Conservation (phyloP, 2,888 invertebrate species). For the Andrena marginata region DNA sequence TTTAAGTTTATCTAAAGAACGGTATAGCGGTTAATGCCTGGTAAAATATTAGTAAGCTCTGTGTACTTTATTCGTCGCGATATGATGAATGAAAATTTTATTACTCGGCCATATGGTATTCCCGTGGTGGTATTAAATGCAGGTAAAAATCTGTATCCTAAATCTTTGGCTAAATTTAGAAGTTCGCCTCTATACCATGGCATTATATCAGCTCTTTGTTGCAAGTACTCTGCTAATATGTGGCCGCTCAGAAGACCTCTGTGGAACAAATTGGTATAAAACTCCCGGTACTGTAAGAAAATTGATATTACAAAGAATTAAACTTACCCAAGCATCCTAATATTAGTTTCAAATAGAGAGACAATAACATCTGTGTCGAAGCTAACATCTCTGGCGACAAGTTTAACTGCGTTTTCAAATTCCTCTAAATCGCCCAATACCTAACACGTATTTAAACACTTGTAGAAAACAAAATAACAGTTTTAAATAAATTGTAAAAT, state of each 20-base stretch:
- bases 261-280: conserved; percentile 67
- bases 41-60: background rate
- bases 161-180: conserved; percentile 95
- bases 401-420: conserved; percentile 95
- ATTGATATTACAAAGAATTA: background rate
- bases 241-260: conserved; percentile 97
- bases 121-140: conserved; percentile 99
- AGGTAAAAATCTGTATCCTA: conserved; percentile 96
- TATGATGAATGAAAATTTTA: conserved; percentile 43
- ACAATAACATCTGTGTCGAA: conserved; percentile 98
- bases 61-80: background rate
- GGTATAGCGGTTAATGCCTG: conserved; percentile 4
- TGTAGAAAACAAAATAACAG: conserved; percentile 7
- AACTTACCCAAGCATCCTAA: conserved; percentile 96
- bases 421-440: conserved; percentile 96
- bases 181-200: conserved; percentile 96
- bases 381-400: conserved; percentile 93
- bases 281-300: background rate
- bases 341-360: conserved; percentile 99
- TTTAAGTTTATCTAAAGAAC: conserved; percentile 90
- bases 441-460: conserved; percentile 77
- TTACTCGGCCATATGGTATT: conserved; percentile 97
- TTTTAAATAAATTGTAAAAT: background rate
- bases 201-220: conserved; percentile 90
- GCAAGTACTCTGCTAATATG: conserved; percentile 93